Evolutionary conservation across 2,797 vertebrate genomes (phyloP).

Genomic region (Lacerta bilineata): DNA sequence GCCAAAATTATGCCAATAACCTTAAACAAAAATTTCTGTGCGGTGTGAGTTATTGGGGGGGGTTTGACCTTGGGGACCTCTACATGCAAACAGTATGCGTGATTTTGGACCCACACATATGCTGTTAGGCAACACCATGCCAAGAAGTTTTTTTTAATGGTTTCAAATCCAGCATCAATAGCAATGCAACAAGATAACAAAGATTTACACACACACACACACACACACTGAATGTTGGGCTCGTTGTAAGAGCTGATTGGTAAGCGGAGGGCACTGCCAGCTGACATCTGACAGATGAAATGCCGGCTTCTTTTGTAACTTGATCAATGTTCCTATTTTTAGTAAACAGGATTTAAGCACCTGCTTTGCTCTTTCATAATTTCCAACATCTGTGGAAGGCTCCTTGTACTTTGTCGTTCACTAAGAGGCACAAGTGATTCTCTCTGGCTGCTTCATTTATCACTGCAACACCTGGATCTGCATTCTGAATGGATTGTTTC

Average conservation of each 20-base stretch:
- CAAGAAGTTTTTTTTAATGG: background rate
- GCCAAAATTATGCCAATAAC: too few species aligned
- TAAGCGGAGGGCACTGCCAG: constrained; percentile 10
- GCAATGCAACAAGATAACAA: constrained; percentile 4
- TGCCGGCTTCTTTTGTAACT: constrained; percentile 50
- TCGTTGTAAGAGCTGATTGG: background rate
- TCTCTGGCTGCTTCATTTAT: constrained; percentile 61
- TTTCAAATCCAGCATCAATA: background rate
- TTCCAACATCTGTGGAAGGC: constrained; percentile 63
- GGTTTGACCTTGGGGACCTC: too few species aligned
- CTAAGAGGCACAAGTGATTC: constrained; percentile 11
- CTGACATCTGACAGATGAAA: constrained; percentile 51
- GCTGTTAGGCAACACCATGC: background rate
- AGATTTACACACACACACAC: too few species aligned
- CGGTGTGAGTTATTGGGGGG: too few species aligned
- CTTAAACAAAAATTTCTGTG: too few species aligned
- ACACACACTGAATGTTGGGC: background rate
- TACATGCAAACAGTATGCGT: too few species aligned
- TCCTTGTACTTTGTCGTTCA: constrained; percentile 55
- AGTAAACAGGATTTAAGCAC: constrained; percentile 60
- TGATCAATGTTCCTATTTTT: constrained; percentile 57
- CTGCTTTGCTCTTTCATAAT: constrained; percentile 61
- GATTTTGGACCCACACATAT: background rate
- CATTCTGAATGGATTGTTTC: constrained; percentile 61
- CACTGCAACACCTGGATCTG: constrained; percentile 34